phyloP scores from a whole-genome alignment of 2,888 invertebrate species.

The Drosophila putrida region DNA sequence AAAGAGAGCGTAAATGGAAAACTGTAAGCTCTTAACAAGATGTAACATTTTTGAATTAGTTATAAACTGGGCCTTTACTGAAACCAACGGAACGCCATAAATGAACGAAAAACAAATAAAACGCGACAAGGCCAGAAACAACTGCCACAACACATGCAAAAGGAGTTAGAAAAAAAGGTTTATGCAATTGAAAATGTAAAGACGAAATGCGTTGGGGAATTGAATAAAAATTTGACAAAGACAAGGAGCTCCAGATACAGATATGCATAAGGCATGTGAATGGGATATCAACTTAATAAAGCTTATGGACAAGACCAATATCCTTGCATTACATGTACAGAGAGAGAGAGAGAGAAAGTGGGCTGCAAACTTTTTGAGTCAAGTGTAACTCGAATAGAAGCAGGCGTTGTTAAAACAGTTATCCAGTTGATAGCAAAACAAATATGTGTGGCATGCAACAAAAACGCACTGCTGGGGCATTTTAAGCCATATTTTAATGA shows the following conservation, averaged over 20 bases:
- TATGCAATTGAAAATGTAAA: slow-evolving; percentile 48
- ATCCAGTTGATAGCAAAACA: neutral
- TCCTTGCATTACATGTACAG: neutral
- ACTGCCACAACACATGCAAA: slow-evolving; percentile 10
- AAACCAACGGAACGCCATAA: slow-evolving; percentile 61
- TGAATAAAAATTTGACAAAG: slow-evolving; percentile 46
- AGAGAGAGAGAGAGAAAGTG: neutral
- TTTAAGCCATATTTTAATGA: slow-evolving; percentile 53
- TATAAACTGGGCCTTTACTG: slow-evolving; percentile 69
- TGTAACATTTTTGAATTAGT: slow-evolving; percentile 78
- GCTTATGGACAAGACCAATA: neutral
- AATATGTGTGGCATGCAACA: slow-evolving; percentile 5
- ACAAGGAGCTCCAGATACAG: slow-evolving; percentile 10
- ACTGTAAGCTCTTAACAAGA: slow-evolving; percentile 62
- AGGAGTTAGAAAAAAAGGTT: slow-evolving; percentile 39
- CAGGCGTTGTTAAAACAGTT: slow-evolving; percentile 18
- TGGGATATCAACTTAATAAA: neutral
- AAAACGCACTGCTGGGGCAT: neutral
- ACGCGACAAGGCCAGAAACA: slow-evolving; percentile 37
- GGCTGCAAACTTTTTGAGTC: slow-evolving; percentile 9
- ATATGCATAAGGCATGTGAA: neutral
- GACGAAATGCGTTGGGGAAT: slow-evolving; percentile 35
- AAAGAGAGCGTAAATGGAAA: neutral
- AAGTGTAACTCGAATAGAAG: slow-evolving; percentile 18
- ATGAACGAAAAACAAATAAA: slow-evolving; percentile 72